These are phyloP conservation scores for Aspiorhynchus laticeps DNA, from an alignment of 2,113 vertebrate species.

Conservation along the genomic window DNA sequence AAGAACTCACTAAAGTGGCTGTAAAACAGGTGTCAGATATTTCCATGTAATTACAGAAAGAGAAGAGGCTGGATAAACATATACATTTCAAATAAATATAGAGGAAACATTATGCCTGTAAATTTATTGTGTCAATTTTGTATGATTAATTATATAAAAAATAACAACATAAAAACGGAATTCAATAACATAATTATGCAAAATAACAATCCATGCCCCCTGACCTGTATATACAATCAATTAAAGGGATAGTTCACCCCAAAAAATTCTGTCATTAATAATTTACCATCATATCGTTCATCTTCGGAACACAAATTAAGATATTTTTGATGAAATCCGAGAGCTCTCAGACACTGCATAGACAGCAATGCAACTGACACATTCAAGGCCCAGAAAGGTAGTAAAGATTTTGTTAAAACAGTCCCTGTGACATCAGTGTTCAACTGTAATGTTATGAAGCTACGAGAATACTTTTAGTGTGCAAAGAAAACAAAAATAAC, in stretches of 20 bases:
- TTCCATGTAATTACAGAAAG: not conserved
- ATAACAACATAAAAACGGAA: not conserved
- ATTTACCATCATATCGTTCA: not conserved
- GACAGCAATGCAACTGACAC: too few species aligned
- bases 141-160: not conserved
- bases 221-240: not conserved
- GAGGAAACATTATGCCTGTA: not conserved
- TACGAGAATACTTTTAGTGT: too few species aligned
- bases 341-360: too few species aligned
- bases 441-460: too few species aligned
- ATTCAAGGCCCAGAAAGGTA: too few species aligned
- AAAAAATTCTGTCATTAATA: too few species aligned
- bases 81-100: not conserved
- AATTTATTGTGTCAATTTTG: not conserved
- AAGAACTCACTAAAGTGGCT: slow-evolving; percentile 99
- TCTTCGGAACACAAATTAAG: too few species aligned
- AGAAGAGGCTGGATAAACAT: not conserved
- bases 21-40: slow-evolving; percentile 46
- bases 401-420: too few species aligned
- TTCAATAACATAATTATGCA: not conserved
- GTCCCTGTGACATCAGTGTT: too few species aligned
- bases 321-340: too few species aligned
- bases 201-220: not conserved
- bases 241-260: not conserved
- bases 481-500: too few species aligned